A percentile compares a stretch with the other conserved stretches of the same genome.
Evolutionary conservation across 2,797 vertebrate species (phyloP).

Genomic region (Uromys caudimaculatus): DNA sequence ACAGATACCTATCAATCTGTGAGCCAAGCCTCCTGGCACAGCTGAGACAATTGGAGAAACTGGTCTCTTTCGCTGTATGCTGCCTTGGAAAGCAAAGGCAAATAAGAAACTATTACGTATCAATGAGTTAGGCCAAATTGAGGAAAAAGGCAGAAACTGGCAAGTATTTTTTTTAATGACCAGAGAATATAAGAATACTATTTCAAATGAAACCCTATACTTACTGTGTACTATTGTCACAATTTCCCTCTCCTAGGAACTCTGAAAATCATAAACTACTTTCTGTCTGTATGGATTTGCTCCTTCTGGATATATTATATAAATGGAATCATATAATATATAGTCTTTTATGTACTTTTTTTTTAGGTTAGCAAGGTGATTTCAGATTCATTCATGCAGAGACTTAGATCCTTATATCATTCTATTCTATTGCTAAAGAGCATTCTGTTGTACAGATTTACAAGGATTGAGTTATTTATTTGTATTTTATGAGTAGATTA

Average conservation of each 20-base stretch:
- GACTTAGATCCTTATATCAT: not conserved
- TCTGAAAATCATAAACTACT: not conserved
- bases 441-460: not conserved
- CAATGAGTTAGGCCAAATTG: not conserved
- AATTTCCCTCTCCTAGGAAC: not conserved
- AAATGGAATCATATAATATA: not conserved
- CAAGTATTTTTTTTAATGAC: not conserved
- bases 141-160: not conserved
- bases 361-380: slow-evolving; percentile 22
- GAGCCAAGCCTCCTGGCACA: not conserved
- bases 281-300: slow-evolving; percentile 15
- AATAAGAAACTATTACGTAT: slow-evolving; percentile 11
- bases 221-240: not conserved
- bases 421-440: not conserved
- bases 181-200: not conserved
- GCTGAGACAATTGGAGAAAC: slow-evolving; percentile 42
- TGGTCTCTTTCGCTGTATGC: slow-evolving; percentile 32
- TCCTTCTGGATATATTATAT: slow-evolving; percentile 19
- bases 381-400: slow-evolving; percentile 31
- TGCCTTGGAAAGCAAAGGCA: slow-evolving; percentile 8
- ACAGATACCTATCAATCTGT: slow-evolving; percentile 7
- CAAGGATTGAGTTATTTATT: slow-evolving; percentile 21
- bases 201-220: not conserved
- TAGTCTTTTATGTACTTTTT: not conserved
- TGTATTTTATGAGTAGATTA: not conserved